Evolutionary conservation across 2,888 invertebrate genomes (phyloP), one percentile per base, ranked within the genome.

Genomic region (Drosophila greeni): DNA sequence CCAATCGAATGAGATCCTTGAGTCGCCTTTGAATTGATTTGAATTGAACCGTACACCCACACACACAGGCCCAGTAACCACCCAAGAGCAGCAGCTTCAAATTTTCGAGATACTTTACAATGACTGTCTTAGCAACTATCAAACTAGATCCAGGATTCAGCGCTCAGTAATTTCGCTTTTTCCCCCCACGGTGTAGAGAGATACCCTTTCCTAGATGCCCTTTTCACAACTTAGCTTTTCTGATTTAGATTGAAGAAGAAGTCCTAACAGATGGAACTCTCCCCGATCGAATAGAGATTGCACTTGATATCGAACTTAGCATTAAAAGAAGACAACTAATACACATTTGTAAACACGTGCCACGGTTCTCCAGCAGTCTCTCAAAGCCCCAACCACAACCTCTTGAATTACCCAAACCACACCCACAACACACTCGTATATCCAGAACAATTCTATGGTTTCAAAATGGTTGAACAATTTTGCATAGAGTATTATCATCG

Each of bases 391-490:
- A 61, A 20, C 33, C 29, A 37, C 48, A 45, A 37, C 60, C 53
- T 61, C 52, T 53, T 42, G 34, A 45, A 65, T 42, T 65, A 48
- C 40, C 64, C 52, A 64, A 64, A 43, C 49, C 43, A 24, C 49
- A 60, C 71, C 69, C 49, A 37, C 11, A 64, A 49, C 48, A 72
- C 68, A 67, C 48, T 58, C 55, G 57, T 73, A 71, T 65, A 64
- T 73, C 75, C 70, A 68, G 52, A 74, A 67, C 48, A 75, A 81
- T 82, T 84, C 82, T 82, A 82, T 82, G 81, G 81, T 82, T 82
- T 82, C 81, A 82, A 82, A 73, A 82, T 74, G 81, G 81, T 82
- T 82, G 81, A 71, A 69, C 65, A 66, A 69, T 70, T 72, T 53
- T 56, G 70, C 64, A 70, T 58, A 68, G 58, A 72, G 54, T 55